A percentile compares a stretch with the other conserved stretches of the same genome.
phyloP scores from a whole-genome alignment of 2,797 vertebrate species.

The Lutjanus campechanus region DNA sequence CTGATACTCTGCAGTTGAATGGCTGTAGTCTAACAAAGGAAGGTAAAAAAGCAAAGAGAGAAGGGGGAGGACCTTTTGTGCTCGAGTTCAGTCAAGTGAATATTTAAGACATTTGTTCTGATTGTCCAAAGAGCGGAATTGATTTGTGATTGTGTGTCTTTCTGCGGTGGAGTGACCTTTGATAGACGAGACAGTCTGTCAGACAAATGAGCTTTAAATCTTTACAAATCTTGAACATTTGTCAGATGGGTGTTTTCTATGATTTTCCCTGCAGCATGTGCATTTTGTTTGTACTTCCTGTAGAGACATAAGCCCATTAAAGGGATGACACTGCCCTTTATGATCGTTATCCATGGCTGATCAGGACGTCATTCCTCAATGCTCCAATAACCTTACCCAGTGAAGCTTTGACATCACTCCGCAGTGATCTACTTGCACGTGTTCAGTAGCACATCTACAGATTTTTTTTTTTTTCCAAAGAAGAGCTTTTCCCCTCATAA shows the following conservation, averaged over 20 bases:
- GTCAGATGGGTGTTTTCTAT: neutral
- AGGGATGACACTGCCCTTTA: neutral
- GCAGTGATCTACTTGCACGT: neutral
- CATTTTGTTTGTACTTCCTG: neutral
- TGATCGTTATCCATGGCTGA: conserved; percentile 13
- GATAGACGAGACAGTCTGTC: neutral
- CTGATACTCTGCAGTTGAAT: neutral
- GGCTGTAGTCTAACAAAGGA: neutral
- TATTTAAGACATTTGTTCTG: neutral
- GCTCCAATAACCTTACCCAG: conserved; percentile 32
- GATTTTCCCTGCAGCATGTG: neutral
- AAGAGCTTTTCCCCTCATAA: neutral
- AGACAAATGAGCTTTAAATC: neutral
- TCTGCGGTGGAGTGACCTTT: conserved; percentile 14
- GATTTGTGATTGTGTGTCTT: conserved; percentile 6
- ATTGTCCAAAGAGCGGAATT: too few relatives aligned
- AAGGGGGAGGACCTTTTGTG: neutral
- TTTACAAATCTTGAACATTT: neutral
- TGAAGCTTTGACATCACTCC: conserved; percentile 9
- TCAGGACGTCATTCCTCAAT: conserved; percentile 7
- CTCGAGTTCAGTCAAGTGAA: neutral
- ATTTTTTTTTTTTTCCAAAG: neutral
- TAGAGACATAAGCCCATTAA: neutral
- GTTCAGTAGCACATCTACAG: neutral
- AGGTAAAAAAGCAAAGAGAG: neutral